These are phyloP conservation scores for Meda fulgida DNA, from an alignment of 2,797 vertebrate genomes.

Conservation along the genomic window DNA sequence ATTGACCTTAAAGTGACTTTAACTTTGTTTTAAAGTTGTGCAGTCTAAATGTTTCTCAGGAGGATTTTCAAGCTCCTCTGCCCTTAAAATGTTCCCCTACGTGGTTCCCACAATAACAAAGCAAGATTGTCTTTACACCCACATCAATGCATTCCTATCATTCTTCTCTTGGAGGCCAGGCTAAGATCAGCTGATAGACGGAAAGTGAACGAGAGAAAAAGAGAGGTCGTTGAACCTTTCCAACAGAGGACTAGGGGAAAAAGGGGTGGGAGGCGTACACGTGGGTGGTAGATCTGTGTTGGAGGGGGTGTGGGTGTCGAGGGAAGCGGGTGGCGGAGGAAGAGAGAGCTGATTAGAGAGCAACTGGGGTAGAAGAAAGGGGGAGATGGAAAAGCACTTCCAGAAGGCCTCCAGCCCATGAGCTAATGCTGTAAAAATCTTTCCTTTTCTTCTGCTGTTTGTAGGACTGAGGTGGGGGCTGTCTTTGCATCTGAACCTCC, in stretches of 20 bases:
- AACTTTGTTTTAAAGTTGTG: slow-evolving; percentile 12
- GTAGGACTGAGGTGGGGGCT: slow-evolving; percentile 42
- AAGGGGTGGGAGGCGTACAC: slow-evolving; percentile 32
- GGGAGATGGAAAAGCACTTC: slow-evolving; percentile 55
- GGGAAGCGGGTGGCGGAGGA: slow-evolving; percentile 61
- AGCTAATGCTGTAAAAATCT: slow-evolving; percentile 64
- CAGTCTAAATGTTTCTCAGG: not conserved
- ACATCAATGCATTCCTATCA: slow-evolving; percentile 88
- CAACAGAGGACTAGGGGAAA: slow-evolving; percentile 45
- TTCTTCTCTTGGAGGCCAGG: slow-evolving; percentile 80
- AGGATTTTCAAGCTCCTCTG: slow-evolving; percentile 12
- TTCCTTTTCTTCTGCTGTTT: slow-evolving; percentile 51
- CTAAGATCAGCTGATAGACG: slow-evolving; percentile 85
- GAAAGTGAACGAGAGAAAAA: slow-evolving; percentile 50
- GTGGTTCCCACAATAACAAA: slow-evolving; percentile 69
- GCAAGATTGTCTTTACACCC: slow-evolving; percentile 80
- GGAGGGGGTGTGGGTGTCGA: slow-evolving; percentile 54
- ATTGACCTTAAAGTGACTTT: slow-evolving; percentile 10
- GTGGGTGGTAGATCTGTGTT: slow-evolving; percentile 52
- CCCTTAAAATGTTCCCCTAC: slow-evolving; percentile 42
- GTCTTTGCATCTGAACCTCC: slow-evolving; percentile 55
- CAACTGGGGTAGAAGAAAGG: slow-evolving; percentile 50
- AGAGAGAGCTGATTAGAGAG: slow-evolving; percentile 57
- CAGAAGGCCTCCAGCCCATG: slow-evolving; percentile 58
- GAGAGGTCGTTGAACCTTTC: slow-evolving; percentile 75